Conservation (phyloP, 1,140 invertebrate species). For the Diuraphis noxia region DNA sequence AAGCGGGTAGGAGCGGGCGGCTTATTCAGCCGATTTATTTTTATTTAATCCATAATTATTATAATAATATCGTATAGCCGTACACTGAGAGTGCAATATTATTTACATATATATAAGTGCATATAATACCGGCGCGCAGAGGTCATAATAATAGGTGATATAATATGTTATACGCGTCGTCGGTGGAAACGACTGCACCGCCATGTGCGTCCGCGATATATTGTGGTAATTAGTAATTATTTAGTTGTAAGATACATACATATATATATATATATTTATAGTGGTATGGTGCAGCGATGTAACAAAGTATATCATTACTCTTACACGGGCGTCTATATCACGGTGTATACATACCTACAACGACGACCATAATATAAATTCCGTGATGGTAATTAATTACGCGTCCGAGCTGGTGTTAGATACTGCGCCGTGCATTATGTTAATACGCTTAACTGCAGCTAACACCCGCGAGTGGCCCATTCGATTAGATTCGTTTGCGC, state of each 20-base stretch:
- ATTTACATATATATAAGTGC: not conserved
- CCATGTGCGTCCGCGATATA: not conserved
- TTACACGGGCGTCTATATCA: not conserved
- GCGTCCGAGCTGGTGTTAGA: not conserved
- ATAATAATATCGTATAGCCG: not conserved
- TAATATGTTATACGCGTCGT: not conserved
- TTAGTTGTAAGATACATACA: not conserved
- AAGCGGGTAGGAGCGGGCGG: not conserved
- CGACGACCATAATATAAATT: not conserved
- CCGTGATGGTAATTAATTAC: slow-evolving; percentile 2
- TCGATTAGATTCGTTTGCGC: not conserved
- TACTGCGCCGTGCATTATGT: not conserved
- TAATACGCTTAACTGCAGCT: not conserved
- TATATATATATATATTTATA: not conserved
- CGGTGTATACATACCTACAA: not conserved
- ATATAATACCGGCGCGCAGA: not conserved
- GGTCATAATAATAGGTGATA: no score
- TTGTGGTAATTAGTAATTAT: slow-evolving; percentile 22
- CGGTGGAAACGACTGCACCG: not conserved
- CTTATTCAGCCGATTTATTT: not conserved
- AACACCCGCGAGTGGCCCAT: not conserved
- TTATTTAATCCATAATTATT: not conserved
- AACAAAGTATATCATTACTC: slow-evolving; percentile 2
- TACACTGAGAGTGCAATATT: not conserved
- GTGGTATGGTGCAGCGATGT: not conserved